Base-by-base conservation (phyloP, 2,113 vertebrate genomes). In the Lagopus leucura region DNA sequence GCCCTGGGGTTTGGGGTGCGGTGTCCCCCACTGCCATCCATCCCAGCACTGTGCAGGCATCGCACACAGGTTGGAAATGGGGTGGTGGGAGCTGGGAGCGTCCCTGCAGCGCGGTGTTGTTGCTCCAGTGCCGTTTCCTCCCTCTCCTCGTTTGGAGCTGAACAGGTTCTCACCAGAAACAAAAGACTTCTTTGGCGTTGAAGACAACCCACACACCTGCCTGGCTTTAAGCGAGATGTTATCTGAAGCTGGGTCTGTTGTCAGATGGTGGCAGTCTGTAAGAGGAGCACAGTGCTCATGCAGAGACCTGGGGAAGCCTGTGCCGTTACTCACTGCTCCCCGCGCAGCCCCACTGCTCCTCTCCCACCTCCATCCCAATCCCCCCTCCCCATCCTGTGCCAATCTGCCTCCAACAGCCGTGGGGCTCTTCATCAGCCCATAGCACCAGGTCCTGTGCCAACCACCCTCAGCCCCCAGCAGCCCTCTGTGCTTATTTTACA, bases 201-300 rank as follows among this genome's bases (percentile, higher is more conserved):
- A 84, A 71, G 4, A 58, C 86, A 78, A 28, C 32, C 61, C n/a
- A 28, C 90, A 36, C 76, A 76, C 75, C 88, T 88, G 83, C 72
- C 67, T 40, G 82, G 71, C 47, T 58, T 74, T 71, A 71, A 55
- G 88, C 52, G 50, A 66, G 92, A 78, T 32, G 85, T 79, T 93
- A 87, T 87, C 91, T 94, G 84, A 89, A 96, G 85, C 38, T 24
- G 28, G 32, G 10, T 55, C 92, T 94, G 50, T 87, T 95, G 91
- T 87, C 32, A 75, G 90, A 34, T 1, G 27, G 45, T 64, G 72
- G 43, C 0, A 6, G 72, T 73, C 85, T 58, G 17, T 78, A 81
- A 88, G 87, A 7, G 8, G 90, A 48, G 77, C 11, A 1, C 20
- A 1, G 38, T 74, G 81, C 94, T 84, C 54, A 45, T 85, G 28